Percentiles rank a stretch among this genome's conserved stretches.
These are phyloP conservation scores for Eumacrocentrus americanus DNA, from an alignment of 2,888 invertebrate genomes.

Conservation along the genomic window DNA sequence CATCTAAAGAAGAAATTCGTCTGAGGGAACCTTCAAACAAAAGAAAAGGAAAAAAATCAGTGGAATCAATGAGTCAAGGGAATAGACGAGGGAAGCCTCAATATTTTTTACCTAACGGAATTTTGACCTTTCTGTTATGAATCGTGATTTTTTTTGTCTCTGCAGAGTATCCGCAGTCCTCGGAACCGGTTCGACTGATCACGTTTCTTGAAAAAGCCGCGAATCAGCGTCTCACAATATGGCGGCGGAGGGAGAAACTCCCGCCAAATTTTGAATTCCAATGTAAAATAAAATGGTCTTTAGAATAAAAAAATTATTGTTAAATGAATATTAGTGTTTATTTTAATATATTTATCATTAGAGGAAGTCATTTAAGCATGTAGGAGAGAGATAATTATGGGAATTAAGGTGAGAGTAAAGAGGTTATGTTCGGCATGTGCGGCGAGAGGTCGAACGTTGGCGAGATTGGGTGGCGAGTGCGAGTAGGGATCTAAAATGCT, in stretches of 20 bases:
- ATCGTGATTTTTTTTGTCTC: background rate
- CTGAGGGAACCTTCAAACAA: background rate
- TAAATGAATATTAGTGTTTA: background rate
- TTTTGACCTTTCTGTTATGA: background rate
- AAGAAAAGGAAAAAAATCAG: background rate
- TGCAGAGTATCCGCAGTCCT: background rate
- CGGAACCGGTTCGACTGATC: background rate
- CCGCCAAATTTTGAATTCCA: background rate
- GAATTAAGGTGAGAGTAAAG: too few species aligned
- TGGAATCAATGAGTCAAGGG: background rate
- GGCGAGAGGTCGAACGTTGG: too few species aligned
- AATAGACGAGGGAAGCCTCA: background rate
- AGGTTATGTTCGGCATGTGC: too few species aligned
- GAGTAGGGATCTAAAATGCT: too few species aligned
- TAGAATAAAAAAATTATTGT: background rate
- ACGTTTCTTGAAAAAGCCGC: background rate
- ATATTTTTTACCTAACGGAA: background rate
- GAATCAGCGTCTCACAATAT: background rate
- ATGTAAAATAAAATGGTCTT: background rate
- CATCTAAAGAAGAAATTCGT: background rate
- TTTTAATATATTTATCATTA: too few species aligned
- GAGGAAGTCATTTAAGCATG: too few species aligned
- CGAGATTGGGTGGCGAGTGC: too few species aligned
- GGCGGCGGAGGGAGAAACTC: background rate
- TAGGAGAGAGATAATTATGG: too few species aligned